Evolutionary conservation across 2,797 vertebrate species (phyloP).

Genomic region (Lophius americanus): DNA sequence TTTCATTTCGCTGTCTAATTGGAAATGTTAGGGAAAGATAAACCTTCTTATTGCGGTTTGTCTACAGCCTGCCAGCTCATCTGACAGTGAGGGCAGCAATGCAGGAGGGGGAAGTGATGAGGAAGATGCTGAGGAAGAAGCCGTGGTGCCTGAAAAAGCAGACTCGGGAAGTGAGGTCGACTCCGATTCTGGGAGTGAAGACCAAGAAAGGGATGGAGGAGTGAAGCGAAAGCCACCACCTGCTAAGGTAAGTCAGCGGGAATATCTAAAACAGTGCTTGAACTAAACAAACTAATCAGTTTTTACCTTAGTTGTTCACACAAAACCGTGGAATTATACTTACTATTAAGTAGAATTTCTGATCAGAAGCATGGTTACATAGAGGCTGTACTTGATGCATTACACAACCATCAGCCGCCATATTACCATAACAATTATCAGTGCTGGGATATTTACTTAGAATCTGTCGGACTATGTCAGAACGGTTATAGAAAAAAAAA

Average conservation of each 20-base stretch:
- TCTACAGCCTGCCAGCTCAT: slow-evolving; percentile 90
- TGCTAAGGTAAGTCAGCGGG: slow-evolving; percentile 81
- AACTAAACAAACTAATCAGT: background rate
- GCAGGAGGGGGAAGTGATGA: slow-evolving; percentile 80
- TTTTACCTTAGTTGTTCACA: background rate
- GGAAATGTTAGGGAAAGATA: background rate
- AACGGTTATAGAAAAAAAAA: slow-evolving; percentile 7
- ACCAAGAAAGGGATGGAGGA: slow-evolving; percentile 68
- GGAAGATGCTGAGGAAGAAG: slow-evolving; percentile 78
- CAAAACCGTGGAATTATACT: slow-evolving; percentile 1
- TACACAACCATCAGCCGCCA: background rate
- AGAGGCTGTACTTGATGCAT: background rate
- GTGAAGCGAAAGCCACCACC: slow-evolving; percentile 87
- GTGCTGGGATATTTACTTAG: background rate
- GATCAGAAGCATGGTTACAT: background rate
- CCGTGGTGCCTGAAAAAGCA: slow-evolving; percentile 73
- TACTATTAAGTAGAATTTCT: background rate
- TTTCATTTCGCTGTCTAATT: background rate
- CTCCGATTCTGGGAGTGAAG: slow-evolving; percentile 89
- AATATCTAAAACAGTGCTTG: background rate
- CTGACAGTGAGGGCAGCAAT: slow-evolving; percentile 92
- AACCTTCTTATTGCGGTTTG: background rate
- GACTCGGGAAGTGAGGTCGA: slow-evolving; percentile 86
- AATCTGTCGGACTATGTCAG: background rate
- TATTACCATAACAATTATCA: background rate